phyloP scores from a whole-genome alignment of 2,113 vertebrate genomes.

The Gallinago jamesoni region DNA sequence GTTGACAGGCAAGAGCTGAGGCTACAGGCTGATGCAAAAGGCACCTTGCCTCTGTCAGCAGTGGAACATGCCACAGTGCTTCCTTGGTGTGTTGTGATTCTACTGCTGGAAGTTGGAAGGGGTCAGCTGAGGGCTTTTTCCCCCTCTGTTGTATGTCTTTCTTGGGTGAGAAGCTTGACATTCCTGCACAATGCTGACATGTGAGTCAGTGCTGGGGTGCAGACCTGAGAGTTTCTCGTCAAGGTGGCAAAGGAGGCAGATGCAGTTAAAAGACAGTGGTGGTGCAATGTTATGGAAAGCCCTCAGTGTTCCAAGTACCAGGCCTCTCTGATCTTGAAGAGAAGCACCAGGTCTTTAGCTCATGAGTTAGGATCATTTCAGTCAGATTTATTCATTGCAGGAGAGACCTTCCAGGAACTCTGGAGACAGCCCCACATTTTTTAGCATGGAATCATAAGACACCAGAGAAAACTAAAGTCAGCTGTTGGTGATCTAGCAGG shows the following conservation, averaged over 20 bases:
- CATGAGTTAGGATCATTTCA: neutral
- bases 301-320: neutral
- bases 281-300: neutral
- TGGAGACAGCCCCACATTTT: neutral
- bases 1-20: conserved; percentile 46
- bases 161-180: neutral
- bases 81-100: neutral
- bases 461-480: neutral
- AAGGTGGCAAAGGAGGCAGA: neutral
- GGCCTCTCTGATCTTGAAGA: neutral
- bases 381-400: neutral
- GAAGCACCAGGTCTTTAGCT: neutral
- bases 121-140: neutral
- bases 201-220: neutral
- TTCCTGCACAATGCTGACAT: neutral
- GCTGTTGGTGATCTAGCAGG: neutral
- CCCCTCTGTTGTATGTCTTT: neutral
- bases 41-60: neutral
- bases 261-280: neutral
- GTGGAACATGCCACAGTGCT: neutral
- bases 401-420: neutral
- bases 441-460: neutral
- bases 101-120: neutral
- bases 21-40: neutral
- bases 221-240: neutral